Evolutionary conservation across 2,888 invertebrate genomes (phyloP), one percentile per base, ranked within the genome.

Genomic region (Timema podura): DNA sequence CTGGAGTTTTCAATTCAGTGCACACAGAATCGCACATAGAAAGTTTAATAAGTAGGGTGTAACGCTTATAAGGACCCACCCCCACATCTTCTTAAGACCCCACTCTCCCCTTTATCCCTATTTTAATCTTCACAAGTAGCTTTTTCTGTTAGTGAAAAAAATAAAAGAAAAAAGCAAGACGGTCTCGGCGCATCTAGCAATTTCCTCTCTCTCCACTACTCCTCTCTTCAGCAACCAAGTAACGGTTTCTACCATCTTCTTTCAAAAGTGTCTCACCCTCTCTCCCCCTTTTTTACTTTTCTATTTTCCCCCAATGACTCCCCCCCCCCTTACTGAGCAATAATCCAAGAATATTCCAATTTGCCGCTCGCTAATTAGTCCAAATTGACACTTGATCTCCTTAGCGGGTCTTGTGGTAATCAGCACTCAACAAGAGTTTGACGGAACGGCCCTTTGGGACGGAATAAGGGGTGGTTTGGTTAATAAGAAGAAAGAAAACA

Each of bases 351-450:
- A 69, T 66, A 67, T 71, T 70, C 71, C 70, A 71, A 69, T 72
- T 71, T 57, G 67, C 57, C 64, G 44, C 67, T 68, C 61, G 16
- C 71, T 72, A 72, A 72, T 72, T 72, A 72, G 67, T 67, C 64
- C 71, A 72, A 72, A 72, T 71, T 72, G 72, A 71, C 71, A 72
- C 72, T 72, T 72, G 69, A 71, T 67, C 68, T 61, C 48, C 65
- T 30, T 61, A 45, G 61, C 30, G 45, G 45, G 30, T 61, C n/a
- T 61, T 61, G 61, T n/a, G 61, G 61, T 44, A 61, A 61, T 61
- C 61, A 61, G 45, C 30, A 30, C 30, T 30, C 30, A 30, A 30
- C 30, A 30, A 30, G 30, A 30, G 30, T 30, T 30, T 30, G 30
- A 30, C 30, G 30, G 30, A 30, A 30, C 30, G 30, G 30, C 30